Conservation (phyloP, 2,797 vertebrate genomes). For the Meda fulgida region DNA sequence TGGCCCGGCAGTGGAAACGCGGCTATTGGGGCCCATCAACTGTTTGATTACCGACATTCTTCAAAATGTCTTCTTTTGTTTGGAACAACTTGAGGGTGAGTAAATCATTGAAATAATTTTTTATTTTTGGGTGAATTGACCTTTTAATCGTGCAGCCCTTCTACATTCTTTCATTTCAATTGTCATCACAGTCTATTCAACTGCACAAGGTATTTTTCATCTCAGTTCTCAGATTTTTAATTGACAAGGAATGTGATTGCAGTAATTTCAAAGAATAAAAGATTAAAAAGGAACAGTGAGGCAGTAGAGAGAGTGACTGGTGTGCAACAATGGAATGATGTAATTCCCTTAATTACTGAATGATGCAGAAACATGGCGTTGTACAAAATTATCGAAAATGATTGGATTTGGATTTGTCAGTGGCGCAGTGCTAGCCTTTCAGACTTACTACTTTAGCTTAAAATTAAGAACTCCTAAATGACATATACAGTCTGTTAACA, state of each 20-base stretch:
- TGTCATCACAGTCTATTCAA: not conserved
- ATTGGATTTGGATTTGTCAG: not conserved
- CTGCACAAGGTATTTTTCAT: constrained; percentile 1
- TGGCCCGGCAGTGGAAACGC: no score
- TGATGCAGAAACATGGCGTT: constrained; percentile 1
- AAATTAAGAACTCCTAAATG: not conserved
- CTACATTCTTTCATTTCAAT: not conserved
- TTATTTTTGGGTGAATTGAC: not conserved
- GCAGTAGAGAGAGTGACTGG: not conserved
- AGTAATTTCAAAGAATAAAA: not conserved
- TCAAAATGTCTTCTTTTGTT: not conserved
- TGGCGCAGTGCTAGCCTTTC: not conserved
- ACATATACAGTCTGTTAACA: not conserved
- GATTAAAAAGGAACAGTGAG: not conserved
- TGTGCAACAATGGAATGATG: not conserved
- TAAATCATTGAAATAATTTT: not conserved
- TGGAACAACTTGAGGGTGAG: not conserved
- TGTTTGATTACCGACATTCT: not conserved
- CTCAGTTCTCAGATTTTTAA: not conserved
- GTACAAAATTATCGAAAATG: not conserved
- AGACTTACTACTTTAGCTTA: not conserved
- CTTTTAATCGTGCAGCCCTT: not conserved
- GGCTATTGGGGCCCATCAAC: not conserved
- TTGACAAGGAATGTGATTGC: constrained; percentile 1
- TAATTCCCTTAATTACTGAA: not conserved